Percentiles rank a stretch among this genome's conserved stretches.
phyloP scores from a whole-genome alignment of 2,888 invertebrate genomes.

The Parnassius glacialis region DNA sequence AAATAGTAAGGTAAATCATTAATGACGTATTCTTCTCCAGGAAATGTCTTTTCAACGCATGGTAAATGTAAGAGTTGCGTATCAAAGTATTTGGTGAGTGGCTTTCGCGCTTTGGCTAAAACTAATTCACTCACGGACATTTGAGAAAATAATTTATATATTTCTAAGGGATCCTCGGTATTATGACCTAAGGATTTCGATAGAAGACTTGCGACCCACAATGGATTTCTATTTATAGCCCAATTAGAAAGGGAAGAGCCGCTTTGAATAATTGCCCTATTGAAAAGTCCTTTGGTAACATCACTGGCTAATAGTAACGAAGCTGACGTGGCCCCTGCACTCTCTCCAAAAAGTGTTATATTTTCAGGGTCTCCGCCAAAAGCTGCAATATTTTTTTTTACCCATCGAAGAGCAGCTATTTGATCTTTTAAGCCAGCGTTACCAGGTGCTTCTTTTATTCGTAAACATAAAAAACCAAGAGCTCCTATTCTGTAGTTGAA shows the following conservation, averaged over 20 bases:
- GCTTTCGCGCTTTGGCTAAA: constrained; percentile 47
- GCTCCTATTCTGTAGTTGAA: constrained; percentile 69
- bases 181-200: constrained; percentile 57
- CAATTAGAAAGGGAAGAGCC: constrained; percentile 63
- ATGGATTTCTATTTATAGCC: constrained; percentile 61
- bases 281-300: constrained; percentile 56
- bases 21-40: constrained; percentile 55
- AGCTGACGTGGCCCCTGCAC: constrained; percentile 62
- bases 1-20: constrained; percentile 63
- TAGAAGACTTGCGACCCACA: constrained; percentile 57
- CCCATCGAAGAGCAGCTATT: constrained; percentile 68
- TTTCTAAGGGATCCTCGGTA: constrained; percentile 55
- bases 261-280: constrained; percentile 66
- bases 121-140: constrained; percentile 49
- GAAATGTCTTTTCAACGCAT: constrained; percentile 59
- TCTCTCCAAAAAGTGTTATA: constrained; percentile 70
- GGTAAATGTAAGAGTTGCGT: constrained; percentile 62
- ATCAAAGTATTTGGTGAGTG: constrained; percentile 59
- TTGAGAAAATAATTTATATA: constrained; percentile 58
- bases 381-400: constrained; percentile 65
- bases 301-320: constrained; percentile 58
- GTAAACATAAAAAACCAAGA: constrained; percentile 65
- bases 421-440: constrained; percentile 72
- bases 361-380: constrained; percentile 72
- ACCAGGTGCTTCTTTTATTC: constrained; percentile 68